phyloP scores from a whole-genome alignment of 2,113 vertebrate species.

The Chaetodon auriga region DNA sequence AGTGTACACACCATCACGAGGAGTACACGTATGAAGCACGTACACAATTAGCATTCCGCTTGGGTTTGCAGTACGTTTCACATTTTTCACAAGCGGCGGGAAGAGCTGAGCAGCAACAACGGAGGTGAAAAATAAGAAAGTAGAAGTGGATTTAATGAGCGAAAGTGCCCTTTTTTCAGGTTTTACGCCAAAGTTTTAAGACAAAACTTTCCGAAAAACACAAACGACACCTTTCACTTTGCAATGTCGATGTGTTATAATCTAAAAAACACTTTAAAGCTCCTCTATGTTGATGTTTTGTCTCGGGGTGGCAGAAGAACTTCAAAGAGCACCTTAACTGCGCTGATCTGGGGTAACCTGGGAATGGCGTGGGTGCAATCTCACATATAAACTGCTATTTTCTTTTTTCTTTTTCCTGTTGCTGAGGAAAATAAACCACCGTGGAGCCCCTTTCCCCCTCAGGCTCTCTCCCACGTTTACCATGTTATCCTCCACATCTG shows the following conservation, averaged over 20 bases:
- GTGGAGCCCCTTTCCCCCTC: slow-evolving; percentile 75
- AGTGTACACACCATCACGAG: slow-evolving; percentile 3
- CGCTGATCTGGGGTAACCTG: slow-evolving; percentile 68
- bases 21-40: neutral
- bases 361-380: slow-evolving; percentile 79
- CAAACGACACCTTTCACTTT: too few species aligned
- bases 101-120: neutral
- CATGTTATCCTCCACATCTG: slow-evolving; percentile 90
- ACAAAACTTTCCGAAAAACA: too few species aligned
- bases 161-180: neutral
- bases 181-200: too few species aligned
- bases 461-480: slow-evolving; percentile 88
- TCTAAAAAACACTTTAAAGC: neutral
- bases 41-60: slow-evolving; percentile 3
- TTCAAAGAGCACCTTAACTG: slow-evolving; percentile 64
- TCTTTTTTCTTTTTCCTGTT: slow-evolving; percentile 77
- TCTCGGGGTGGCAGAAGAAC: slow-evolving; percentile 41
- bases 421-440: slow-evolving; percentile 79
- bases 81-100: neutral
- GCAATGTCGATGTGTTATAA: too few species aligned
- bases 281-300: neutral
- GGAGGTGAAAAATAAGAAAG: too few species aligned
- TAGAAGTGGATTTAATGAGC: neutral
- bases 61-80: neutral
- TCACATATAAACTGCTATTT: slow-evolving; percentile 66